Conservation (phyloP, 2,113 vertebrate genomes). For the Rhombomys opimus region DNA sequence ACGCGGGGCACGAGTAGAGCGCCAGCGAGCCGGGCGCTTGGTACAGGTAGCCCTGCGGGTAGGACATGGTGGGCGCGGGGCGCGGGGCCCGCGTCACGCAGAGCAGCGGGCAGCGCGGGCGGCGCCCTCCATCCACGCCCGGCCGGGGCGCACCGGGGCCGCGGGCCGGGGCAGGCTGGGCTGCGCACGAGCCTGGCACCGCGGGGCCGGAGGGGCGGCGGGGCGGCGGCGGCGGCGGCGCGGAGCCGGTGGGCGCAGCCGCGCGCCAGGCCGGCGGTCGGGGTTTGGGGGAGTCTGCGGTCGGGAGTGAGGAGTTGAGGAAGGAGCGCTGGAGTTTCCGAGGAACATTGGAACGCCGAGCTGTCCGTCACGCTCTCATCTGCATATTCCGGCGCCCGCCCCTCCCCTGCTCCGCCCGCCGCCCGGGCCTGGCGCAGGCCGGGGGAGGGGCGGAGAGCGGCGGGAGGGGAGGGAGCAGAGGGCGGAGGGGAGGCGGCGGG, state of each 20-base stretch:
- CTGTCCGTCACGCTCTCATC: constrained; percentile 97
- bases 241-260: constrained; percentile 87
- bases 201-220: constrained; percentile 13
- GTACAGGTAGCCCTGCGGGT: constrained; percentile 99
- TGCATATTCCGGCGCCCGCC: constrained; percentile 93
- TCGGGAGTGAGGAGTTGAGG: constrained; percentile 93
- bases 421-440: not conserved
- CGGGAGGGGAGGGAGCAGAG: constrained; percentile 16
- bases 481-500: not conserved
- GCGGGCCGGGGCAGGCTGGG: constrained; percentile 72
- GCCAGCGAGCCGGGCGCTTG: constrained; percentile 98
- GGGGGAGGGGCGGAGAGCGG: constrained; percentile 62
- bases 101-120: constrained; percentile 72
- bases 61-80: constrained; percentile 94
- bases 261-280: constrained; percentile 93
- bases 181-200: constrained; percentile 51
- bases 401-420: constrained; percentile 82
- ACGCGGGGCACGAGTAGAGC: constrained; percentile 97
- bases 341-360: constrained; percentile 94
- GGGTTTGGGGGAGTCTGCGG: constrained; percentile 88
- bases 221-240: constrained; percentile 76
- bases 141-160: constrained; percentile 75
- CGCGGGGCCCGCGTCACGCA: constrained; percentile 78
- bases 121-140: constrained; percentile 78
- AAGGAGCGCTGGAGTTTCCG: constrained; percentile 95